Evolutionary conservation across 2,888 invertebrate species (phyloP), one percentile per base, ranked within the genome.

Genomic region (Dolichopus griseipennis): DNA sequence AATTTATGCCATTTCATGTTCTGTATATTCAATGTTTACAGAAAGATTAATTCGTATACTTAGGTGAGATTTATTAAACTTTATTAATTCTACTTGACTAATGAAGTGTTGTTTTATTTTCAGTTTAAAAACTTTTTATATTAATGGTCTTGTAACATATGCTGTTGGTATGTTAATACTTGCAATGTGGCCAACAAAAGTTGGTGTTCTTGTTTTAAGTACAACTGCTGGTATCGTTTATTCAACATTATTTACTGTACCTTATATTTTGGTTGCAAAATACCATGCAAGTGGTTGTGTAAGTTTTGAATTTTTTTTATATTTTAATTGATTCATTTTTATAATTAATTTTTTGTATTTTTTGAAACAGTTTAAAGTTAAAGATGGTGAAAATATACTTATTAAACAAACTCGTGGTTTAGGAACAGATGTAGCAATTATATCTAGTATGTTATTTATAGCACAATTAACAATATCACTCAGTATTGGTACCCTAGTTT

Each of bases 391-490:
- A 71, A 78, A 77, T 41, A 75, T 80, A n/a, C 79, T 79, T 0
- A 68, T 80, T 37, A 81, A 79, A 63, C 78, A 81, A 68, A 72
- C 75, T n/a, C 78, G 82, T 41, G 82, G 82, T 1, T 73, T 82
- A 65, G 82, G 82, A 61, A 81, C 82, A 1, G 82, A 82, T 74
- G 77, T 82, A 67, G 82, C 82, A 68, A 81, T 82, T 43, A 79
- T 82, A 65, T 80, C 81, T 69, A 81, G 80, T 70, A 81, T 81
- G 77, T 79, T 82, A 3, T 82, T 82, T 69, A 74, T 82, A 33
- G 82, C 81, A 18, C 82, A 82, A 69, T 68, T 82, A 20, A 76
- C 79, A 70, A 77, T 82, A 15, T 81, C 82, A 3, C 69, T 82
- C 15, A 75, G 74, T 22, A 75, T 82, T 68, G 82, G 82, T 0